A percentile compares a stretch with the other conserved stretches of the same genome.
Evolutionary conservation across 2,797 vertebrate genomes (phyloP).

Genomic region (Chrysocyon brachyurus): DNA sequence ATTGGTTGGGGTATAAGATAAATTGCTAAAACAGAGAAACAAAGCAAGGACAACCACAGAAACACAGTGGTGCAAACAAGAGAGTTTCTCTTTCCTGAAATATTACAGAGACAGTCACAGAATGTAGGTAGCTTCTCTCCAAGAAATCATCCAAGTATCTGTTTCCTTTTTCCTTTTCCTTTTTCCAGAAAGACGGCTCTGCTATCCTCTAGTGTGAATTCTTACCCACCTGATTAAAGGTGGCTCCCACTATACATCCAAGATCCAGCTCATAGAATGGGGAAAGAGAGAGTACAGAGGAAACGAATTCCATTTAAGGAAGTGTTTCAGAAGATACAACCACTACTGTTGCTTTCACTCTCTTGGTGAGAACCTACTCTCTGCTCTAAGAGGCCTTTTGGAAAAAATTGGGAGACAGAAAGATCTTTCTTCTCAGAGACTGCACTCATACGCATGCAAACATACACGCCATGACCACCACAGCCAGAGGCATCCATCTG

Average conservation of each 20-base stretch:
- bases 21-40: neutral
- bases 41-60: neutral
- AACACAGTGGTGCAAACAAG: neutral
- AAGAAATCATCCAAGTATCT: neutral
- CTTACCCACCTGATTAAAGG: neutral
- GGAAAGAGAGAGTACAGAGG: neutral
- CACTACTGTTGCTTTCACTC: neutral
- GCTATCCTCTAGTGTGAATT: neutral
- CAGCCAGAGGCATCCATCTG: neutral
- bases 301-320: neutral
- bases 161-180: neutral
- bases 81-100: neutral
- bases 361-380: neutral
- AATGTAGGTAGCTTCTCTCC: neutral
- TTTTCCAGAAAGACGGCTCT: neutral
- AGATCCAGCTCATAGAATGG: neutral
- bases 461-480: neutral
- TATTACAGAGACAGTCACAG: neutral
- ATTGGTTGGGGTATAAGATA: neutral
- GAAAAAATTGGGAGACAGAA: neutral
- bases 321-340: neutral
- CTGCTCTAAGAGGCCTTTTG: rapidly evolving
- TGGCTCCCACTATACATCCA: neutral
- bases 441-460: neutral
- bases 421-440: neutral